Evolutionary conservation across 2,797 vertebrate species (phyloP), one percentile per base, ranked within the genome.

Genomic region (Acomys russatus): DNA sequence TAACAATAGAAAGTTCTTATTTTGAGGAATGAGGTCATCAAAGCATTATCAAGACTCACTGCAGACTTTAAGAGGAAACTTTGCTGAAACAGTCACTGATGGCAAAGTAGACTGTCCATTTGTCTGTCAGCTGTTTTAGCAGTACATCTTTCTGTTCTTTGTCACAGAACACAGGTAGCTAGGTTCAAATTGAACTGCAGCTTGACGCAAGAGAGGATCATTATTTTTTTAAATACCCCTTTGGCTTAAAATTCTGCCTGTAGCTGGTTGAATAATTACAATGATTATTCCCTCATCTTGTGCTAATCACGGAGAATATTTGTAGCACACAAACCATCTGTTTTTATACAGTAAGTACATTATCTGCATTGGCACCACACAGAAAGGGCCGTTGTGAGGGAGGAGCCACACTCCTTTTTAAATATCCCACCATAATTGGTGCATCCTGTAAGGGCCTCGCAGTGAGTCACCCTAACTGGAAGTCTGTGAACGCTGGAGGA

Each of bases 401-500:
- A 74, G 79, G 97, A 70, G 96, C 94, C 0, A 5, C 33, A 56
- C 83, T 76, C 96, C 97, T 98, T 96, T 98, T 96, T 77, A 95
- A 94, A 95, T 97, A 96, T 82, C 94, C 88, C 74, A 87, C 91
- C 90, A 82, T 95, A 97, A 98, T 95, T 96, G 93, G 86, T 96
- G 96, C 97, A 71, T 98, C 98, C 59, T 88, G 9, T 12, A 0
- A 86, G 89, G 76, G 85, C 79, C 97, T 97, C 96, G 87, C 95
- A 95, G 63, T 98, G 98, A 98, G 97, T 98, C 98, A 98, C 97
- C 80, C 1, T 94, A 78, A 94, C 92, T 94, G 90, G 92, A 97
- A 98, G 98, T 98, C 97, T 66, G 94, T 98, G 97, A 94, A 68
- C 73, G 78, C 91, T 98, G 98, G 97, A 97, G 94, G 89, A 90